Evolutionary conservation across 2,113 vertebrate genomes (phyloP).

Genomic region (Tachycineta bicolor): DNA sequence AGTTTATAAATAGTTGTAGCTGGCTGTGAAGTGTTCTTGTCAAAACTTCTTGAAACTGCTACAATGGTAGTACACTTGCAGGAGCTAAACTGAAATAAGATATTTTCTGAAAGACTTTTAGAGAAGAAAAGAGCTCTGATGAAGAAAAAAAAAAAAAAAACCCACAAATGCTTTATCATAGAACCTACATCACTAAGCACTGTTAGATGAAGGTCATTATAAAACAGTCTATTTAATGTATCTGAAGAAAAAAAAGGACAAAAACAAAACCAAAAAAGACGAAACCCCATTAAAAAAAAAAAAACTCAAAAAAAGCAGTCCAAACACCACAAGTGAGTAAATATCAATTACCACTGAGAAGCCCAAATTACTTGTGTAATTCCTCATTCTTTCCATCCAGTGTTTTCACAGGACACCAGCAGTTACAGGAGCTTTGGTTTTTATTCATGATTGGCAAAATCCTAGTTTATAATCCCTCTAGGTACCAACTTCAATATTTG

Average conservation of each 20-base stretch:
- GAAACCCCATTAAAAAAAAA: fast-evolving
- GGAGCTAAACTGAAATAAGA: neutral
- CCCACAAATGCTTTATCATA: neutral
- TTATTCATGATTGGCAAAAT: neutral
- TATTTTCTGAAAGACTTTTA: neutral
- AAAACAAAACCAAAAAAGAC: neutral
- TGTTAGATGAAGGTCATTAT: neutral
- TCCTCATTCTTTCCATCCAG: neutral
- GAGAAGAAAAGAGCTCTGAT: neutral
- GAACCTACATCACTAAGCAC: neutral
- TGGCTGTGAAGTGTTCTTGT: conserved; percentile 16
- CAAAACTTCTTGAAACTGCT: neutral
- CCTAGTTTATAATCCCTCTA: neutral
- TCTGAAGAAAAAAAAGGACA: neutral
- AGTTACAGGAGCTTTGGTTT: neutral
- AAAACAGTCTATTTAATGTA: neutral
- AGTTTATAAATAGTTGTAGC: conserved; percentile 69
- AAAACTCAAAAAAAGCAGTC: neutral
- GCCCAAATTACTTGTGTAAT: neutral
- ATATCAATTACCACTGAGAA: neutral
- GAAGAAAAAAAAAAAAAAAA: fast-evolving
- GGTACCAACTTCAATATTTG: neutral
- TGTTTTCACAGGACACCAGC: neutral
- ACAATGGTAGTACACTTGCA: neutral
- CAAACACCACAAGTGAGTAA: neutral